phyloP scores from a whole-genome alignment of 2,888 invertebrate genomes.

The Agrochola lychnidis region DNA sequence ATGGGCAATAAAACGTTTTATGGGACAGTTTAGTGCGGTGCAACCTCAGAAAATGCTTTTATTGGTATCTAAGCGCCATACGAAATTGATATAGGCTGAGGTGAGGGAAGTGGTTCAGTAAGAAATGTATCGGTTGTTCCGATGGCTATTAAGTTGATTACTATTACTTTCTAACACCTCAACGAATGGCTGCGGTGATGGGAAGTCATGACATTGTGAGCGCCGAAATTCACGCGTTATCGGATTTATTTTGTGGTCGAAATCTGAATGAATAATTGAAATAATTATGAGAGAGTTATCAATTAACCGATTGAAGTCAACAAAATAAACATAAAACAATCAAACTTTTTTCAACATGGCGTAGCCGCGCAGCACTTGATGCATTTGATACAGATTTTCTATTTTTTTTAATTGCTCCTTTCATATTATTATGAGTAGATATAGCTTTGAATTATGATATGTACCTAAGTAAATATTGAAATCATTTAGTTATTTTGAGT shows the following conservation, averaged over 20 bases:
- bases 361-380: neutral
- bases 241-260: neutral
- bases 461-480: neutral
- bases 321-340: neutral
- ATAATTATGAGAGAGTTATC: neutral
- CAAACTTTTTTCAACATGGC: neutral
- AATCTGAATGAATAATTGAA: neutral
- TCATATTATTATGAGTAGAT: neutral
- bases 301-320: neutral
- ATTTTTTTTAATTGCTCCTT: neutral
- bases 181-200: conserved; percentile 48
- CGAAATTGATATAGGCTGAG: conserved; percentile 76
- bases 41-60: conserved; percentile 85
- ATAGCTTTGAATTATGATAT: neutral
- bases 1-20: conserved; percentile 87
- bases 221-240: conserved; percentile 32
- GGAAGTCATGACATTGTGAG: conserved; percentile 33
- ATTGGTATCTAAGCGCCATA: conserved; percentile 85
- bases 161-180: conserved; percentile 56
- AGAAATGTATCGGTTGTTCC: conserved; percentile 61
- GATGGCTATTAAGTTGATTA: conserved; percentile 61
- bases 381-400: no score
- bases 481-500: neutral
- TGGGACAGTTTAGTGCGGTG: conserved; percentile 84
- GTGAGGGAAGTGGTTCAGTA: conserved; percentile 69